Conservation (phyloP, 1,140 invertebrate species). For the Helicorthomorpha holstii region DNA sequence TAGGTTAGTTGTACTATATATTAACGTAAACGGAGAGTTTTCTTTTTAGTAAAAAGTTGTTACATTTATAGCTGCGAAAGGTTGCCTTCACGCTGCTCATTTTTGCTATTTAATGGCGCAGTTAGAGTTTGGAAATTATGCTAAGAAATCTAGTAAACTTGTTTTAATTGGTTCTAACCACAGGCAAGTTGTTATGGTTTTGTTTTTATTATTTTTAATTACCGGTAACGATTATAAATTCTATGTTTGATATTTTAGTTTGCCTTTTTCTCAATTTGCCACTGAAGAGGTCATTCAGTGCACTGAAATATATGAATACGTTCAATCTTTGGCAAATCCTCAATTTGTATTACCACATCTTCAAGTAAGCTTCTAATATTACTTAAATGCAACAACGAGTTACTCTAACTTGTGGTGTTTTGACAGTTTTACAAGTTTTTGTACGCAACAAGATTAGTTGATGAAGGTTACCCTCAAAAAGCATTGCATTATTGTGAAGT, state of each 20-base stretch:
- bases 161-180: conserved; percentile 54
- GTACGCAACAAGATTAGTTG: conserved; percentile 52
- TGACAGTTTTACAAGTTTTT: conserved; percentile 28
- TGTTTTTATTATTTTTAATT: neutral
- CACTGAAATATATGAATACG: conserved; percentile 90
- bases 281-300: conserved; percentile 72
- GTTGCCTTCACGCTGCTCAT: conserved; percentile 66
- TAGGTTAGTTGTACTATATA: conserved; percentile 25
- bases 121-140: conserved; percentile 47
- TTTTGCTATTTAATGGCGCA: conserved; percentile 86
- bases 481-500: conserved; percentile 66
- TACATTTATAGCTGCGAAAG: conserved; percentile 33
- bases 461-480: conserved; percentile 56
- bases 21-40: neutral
- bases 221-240: neutral
- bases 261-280: conserved; percentile 40
- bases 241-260: conserved; percentile 12
- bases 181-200: too few relatives aligned
- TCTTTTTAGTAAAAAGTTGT: conserved; percentile 10
- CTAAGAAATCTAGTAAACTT: conserved; percentile 40
- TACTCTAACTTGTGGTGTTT: neutral
- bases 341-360: conserved; percentile 50
- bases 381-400: neutral
- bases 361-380: conserved; percentile 33
- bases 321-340: conserved; percentile 55